Conservation (phyloP, 2,888 invertebrate genomes). For the Melolontha melolontha region DNA sequence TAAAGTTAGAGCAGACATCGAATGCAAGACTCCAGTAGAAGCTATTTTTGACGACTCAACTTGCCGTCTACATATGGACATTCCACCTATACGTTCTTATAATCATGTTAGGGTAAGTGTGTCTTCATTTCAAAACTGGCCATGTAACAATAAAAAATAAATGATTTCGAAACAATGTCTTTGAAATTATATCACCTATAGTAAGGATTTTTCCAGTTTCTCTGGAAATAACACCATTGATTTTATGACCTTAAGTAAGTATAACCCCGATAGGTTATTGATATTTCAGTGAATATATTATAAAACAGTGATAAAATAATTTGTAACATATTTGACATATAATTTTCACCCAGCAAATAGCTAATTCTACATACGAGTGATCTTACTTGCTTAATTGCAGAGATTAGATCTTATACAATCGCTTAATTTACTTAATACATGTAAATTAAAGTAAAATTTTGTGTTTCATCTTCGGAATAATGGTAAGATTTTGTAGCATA, state of each 20-base stretch:
- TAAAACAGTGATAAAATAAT: constrained; percentile 26
- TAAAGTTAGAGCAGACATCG: constrained; percentile 75
- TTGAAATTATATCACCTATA: constrained; percentile 42
- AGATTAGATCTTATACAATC: too few species aligned
- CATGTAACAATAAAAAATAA: constrained; percentile 29
- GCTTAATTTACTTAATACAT: too few species aligned
- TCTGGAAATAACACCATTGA: constrained; percentile 45
- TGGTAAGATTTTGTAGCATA: too few species aligned
- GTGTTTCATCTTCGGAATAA: too few species aligned
- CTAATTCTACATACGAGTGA: too few species aligned
- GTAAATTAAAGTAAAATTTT: too few species aligned
- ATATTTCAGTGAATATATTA: constrained; percentile 6
- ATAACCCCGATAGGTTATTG: constrained; percentile 37
- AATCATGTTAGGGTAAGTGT: constrained; percentile 73
- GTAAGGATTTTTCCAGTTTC: constrained; percentile 45
- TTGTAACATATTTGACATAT: background rate
- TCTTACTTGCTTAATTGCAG: too few species aligned
- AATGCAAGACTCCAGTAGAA: constrained; percentile 80
- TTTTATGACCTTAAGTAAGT: constrained; percentile 44
- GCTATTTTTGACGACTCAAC: constrained; percentile 75
- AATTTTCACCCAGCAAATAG: background rate
- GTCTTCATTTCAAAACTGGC: constrained; percentile 28
- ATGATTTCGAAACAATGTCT: constrained; percentile 34
- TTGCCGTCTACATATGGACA: constrained; percentile 79
- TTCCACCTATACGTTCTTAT: constrained; percentile 75